Conservation (phyloP, 1,140 invertebrate species). For the Melitaea cinxia region DNA sequence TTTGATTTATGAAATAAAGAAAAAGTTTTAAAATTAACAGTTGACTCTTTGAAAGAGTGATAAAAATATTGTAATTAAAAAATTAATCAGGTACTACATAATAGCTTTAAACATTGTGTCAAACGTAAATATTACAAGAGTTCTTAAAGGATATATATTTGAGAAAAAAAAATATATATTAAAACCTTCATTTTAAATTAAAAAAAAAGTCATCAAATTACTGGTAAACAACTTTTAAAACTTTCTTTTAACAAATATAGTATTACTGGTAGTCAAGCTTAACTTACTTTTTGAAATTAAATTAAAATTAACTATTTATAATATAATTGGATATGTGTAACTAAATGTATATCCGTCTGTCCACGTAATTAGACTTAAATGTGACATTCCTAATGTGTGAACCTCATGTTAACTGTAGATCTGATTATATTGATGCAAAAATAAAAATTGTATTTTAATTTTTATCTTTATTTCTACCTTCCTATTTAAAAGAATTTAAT, state of each 20-base stretch:
- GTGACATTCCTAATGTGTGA: conserved; percentile 43
- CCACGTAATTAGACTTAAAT: conserved; percentile 26
- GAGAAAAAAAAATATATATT: background rate
- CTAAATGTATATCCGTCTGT: conserved; percentile 27
- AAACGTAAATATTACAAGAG: background rate
- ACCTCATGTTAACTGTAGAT: conserved; percentile 45
- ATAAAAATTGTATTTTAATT: conserved; percentile 39
- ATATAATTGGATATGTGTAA: conserved; percentile 22
- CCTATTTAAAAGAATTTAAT: too few species aligned
- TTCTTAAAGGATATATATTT: background rate
- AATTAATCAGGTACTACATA: background rate
- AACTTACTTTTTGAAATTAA: background rate
- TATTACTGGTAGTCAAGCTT: too few species aligned
- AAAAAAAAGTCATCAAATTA: too few species aligned
- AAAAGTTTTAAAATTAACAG: background rate
- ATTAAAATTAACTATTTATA: background rate
- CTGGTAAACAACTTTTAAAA: too few species aligned
- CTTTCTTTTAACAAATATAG: too few species aligned
- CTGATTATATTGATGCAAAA: conserved; percentile 38
- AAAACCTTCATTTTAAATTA: conserved; percentile 12
- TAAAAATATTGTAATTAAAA: background rate
- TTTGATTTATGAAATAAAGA: conserved; percentile 2
- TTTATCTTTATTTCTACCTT: background rate
- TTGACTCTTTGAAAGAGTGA: background rate
- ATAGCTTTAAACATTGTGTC: conserved; percentile 6